A percentile compares a stretch with the other conserved stretches of the same genome.
phyloP scores from a whole-genome alignment of 30 jellyfish, hydroid and myxozoan species.

The Chrysaora quinquecirrha region DNA sequence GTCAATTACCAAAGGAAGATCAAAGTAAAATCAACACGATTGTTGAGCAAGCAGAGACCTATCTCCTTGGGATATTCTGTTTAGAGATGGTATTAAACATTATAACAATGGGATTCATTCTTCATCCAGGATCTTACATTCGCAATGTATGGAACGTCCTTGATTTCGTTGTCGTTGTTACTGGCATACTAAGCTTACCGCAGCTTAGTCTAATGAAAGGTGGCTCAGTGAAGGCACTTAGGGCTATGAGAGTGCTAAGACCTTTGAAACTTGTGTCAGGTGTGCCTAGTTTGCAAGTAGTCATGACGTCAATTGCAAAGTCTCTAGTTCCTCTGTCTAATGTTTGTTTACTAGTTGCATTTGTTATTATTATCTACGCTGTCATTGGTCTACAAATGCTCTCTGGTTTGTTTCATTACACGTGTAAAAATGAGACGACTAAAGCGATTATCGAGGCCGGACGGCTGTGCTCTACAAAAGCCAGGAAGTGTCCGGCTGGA shows the following conservation, averaged over 20 bases:
- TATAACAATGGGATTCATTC: constrained; percentile 81
- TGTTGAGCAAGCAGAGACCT: constrained; percentile 85
- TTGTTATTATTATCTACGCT: constrained; percentile 81
- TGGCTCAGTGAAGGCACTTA: constrained; percentile 88
- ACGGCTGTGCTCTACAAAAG: constrained; percentile 41
- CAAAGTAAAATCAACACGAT: constrained; percentile 55
- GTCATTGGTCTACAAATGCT: constrained; percentile 76
- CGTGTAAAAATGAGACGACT: constrained; percentile 68
- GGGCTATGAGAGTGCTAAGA: constrained; percentile 87
- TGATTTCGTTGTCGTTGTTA: constrained; percentile 91
- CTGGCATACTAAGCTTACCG: constrained; percentile 82
- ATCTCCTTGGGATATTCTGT: constrained; percentile 81
- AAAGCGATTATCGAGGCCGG: constrained; percentile 44
- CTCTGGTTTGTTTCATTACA: constrained; percentile 67
- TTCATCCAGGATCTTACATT: constrained; percentile 93
- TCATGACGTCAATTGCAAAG: constrained; percentile 86
- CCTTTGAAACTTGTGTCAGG: constrained; percentile 92
- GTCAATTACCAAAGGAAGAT: constrained; percentile 85
- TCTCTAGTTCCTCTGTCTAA: constrained; percentile 80
- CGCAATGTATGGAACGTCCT: constrained; percentile 87
- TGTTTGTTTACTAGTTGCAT: constrained; percentile 78
- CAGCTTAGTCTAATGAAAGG: constrained; percentile 53
- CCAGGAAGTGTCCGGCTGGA: constrained; percentile 81
- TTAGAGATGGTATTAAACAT: constrained; percentile 79
- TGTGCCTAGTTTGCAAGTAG: constrained; percentile 88